Evolutionary conservation across 2,888 invertebrate species (phyloP), one percentile per base, ranked within the genome.

Genomic region (Tigriopus californicus): DNA sequence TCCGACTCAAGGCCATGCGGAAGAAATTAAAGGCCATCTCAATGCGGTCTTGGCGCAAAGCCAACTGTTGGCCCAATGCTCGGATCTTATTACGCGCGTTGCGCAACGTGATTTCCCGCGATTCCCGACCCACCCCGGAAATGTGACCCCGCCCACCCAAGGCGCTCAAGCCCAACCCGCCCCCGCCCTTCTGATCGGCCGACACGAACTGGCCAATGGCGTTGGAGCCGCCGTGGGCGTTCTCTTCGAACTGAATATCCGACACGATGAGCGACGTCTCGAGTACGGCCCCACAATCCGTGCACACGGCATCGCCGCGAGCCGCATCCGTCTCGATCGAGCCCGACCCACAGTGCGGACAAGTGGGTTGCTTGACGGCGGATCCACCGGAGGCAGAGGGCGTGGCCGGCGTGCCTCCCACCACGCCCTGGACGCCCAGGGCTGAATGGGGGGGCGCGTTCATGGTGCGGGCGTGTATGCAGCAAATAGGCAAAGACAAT

Each of bases 221-320:
- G 61, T 83, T 82, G 54, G 82, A 79, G 11, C 84, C 85, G 25
- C 95, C 95, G 68, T 83, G 83, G 10, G 85, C 81, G 68, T 84
- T 83, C 70, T 98, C 97, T 71, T 90, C 87, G 69, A 95, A 98
- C 71, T 92, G 89, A 24, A 95, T 83, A 71, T 97, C 95, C 1
- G 90, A 86, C 24, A 98, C 94, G 68, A 98, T 97, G 59, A 91
- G 83, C 67, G 87, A 90, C 68, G 95, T 92, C 70, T 97, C 95
- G 15, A 98, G 74, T 1, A 98, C 97, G 8, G 87, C 83, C 25
- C 97, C 98, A 74, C 98, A 98, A 68, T 82, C 83, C 25, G 88
- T 94, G 71, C 98, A 98, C 1, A 95, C 91, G 11, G 86, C 84
- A 77, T 95, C 92, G 41, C 95, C 97, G 67, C 94, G 79, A 22